Percentiles rank a stretch among this genome's conserved stretches.
Evolutionary conservation across 30 jellyfish, hydroid and myxozoan genomes (phyloP).

Genomic region (Hydractinia symbiolongicarpus): DNA sequence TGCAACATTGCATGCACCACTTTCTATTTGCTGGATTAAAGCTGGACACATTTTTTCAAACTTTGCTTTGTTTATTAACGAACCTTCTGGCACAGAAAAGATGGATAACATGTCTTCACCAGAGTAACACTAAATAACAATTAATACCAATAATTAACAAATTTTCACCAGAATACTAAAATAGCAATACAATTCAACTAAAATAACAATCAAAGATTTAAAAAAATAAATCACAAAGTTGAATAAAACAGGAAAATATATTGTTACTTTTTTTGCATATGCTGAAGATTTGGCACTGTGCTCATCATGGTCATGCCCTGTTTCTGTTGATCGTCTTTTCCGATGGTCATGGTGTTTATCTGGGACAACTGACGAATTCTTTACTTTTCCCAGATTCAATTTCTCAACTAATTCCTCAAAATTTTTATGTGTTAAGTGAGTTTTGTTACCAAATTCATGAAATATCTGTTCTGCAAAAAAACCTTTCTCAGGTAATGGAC

Average conservation of each 20-base stretch:
- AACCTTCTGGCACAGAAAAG: slow-evolving; percentile 24
- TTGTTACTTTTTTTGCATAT: no score
- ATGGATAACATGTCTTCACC: slow-evolving; percentile 54
- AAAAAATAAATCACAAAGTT: not conserved
- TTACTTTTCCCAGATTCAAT: slow-evolving; percentile 56
- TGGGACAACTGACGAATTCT: not conserved
- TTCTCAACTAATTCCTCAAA: slow-evolving; percentile 55
- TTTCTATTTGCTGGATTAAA: slow-evolving; percentile 66
- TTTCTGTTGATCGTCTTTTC: slow-evolving; percentile 48
- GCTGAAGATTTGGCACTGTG: no score
- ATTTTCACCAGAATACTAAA: no score
- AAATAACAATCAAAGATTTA: not conserved
- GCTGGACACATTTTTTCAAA: slow-evolving; percentile 70
- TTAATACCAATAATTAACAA: not conserved
- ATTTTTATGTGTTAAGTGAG: slow-evolving; percentile 37
- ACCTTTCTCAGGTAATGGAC: slow-evolving; percentile 32
- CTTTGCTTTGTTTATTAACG: slow-evolving; percentile 38
- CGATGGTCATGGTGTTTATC: slow-evolving; percentile 51
- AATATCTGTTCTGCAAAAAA: slow-evolving; percentile 46
- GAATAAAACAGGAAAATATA: no score
- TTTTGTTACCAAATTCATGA: slow-evolving; percentile 64
- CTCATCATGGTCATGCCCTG: slow-evolving; percentile 3
- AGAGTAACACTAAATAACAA: slow-evolving; percentile 60
- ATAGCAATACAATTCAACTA: not conserved
- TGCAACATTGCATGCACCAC: slow-evolving; percentile 57